Evolutionary conservation across 2,797 vertebrate genomes (phyloP).

Genomic region (Oophaga sylvatica): DNA sequence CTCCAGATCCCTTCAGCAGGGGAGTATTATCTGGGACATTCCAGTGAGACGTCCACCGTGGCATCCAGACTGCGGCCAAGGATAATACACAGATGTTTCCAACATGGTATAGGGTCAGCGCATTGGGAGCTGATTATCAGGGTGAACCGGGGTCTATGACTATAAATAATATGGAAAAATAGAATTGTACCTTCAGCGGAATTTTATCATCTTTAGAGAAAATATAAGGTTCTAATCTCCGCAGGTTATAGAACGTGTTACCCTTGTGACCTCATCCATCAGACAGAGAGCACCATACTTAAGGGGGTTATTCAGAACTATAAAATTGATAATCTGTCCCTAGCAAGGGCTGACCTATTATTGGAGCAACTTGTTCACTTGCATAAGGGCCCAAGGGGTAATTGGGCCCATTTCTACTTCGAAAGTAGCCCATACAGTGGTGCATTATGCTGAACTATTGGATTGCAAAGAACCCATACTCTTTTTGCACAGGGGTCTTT

Average conservation of each 20-base stretch:
- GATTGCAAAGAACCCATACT: too few relatives aligned
- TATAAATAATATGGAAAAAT: constrained; percentile 24
- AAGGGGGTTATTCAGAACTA: too few relatives aligned
- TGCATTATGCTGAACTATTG: too few relatives aligned
- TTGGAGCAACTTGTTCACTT: too few relatives aligned
- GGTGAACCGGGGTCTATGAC: neutral
- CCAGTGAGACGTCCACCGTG: neutral
- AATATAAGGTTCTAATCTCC: neutral
- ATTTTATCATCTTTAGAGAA: neutral
- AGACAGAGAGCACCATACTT: neutral
- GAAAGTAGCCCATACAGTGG: too few relatives aligned
- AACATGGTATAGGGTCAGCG: neutral
- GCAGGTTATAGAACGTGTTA: neutral
- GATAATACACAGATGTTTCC: constrained; percentile 32
- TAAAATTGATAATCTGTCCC: too few relatives aligned
- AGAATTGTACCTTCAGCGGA: neutral
- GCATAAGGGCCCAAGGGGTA: too few relatives aligned
- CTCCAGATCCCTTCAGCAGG: constrained; percentile 15
- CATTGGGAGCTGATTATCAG: neutral
- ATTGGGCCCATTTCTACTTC: too few relatives aligned
- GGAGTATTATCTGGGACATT: constrained; percentile 38
- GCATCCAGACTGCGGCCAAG: constrained; percentile 18
- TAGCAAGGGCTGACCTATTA: too few relatives aligned
- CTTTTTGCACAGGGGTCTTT: too few relatives aligned
- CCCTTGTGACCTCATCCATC: neutral